These are phyloP conservation scores for Caranx melampygus DNA, from an alignment of 2,113 vertebrate species.

Conservation along the genomic window DNA sequence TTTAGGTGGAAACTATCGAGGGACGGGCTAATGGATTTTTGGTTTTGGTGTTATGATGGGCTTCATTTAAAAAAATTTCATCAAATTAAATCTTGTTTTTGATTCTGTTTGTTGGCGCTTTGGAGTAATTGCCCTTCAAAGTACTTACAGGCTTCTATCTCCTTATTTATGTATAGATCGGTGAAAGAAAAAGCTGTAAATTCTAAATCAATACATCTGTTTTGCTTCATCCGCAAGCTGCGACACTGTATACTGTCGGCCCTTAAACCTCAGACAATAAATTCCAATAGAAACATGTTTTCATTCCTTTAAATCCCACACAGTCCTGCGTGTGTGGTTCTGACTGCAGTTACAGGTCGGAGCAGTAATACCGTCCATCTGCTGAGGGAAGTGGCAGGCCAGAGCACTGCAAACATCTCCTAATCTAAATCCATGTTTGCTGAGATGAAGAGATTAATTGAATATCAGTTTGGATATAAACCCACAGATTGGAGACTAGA, in stretches of 20 bases:
- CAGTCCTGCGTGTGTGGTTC: background rate
- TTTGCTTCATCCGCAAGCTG: background rate
- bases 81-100: too few relatives aligned
- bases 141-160: background rate
- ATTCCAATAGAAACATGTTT: constrained; percentile 6
- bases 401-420: constrained; percentile 28
- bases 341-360: constrained; percentile 2
- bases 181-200: background rate
- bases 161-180: background rate
- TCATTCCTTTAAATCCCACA: constrained; percentile 12
- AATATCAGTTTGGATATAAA: constrained; percentile 58
- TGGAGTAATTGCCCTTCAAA: background rate
- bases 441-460: constrained; percentile 56
- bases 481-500: constrained; percentile 33
- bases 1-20: too few relatives aligned
- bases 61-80: background rate
- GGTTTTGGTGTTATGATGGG: background rate
- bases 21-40: background rate
- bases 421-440: constrained; percentile 60
- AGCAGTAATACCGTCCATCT: constrained; percentile 45
- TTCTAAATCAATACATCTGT: too few relatives aligned
- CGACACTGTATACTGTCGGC: background rate
- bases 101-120: background rate
- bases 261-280: background rate
- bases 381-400: constrained; percentile 12